Base-by-base conservation (phyloP, 2,113 vertebrate genomes). In the Pelecanus crispus region DNA sequence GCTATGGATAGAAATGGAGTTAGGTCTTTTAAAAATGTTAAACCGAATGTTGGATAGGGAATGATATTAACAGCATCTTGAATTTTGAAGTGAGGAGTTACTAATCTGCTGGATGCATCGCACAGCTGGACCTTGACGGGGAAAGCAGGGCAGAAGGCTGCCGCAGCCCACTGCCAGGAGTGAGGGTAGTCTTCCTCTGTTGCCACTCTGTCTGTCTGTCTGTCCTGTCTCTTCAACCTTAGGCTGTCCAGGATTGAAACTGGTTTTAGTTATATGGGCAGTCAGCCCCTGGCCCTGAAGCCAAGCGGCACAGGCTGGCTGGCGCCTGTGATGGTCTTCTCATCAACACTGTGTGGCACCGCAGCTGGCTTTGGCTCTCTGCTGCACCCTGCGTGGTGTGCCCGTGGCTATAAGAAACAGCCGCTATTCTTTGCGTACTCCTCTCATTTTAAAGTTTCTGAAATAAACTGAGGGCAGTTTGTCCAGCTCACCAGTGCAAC, bases 61-160 rank as follows among this genome's bases (percentile, higher is more conserved):
- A 7, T 18, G 47, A 29, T 32, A 40, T 14, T 74, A 56, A n/a
- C 6, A 29, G 13, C 38, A 25, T 4, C 32, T 55, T 42, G 52
- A 88, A 50, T 55, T 50, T 16, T 55, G 52, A 86, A 63, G n/a
- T 0, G 6, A 62, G 42, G 32, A 40, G 17, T 74, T 40, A 11
- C 17, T 19, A 2, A 40, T 16, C 32, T 62, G 61, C 65, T 74
- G 73, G 55, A 17, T 49, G 17, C 20, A 34, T 16, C 36, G 6
- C 31, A 11, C 2, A 6, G 26, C 3, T 3, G 13, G 47, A 36
- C 20, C 10, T 26, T 20, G 7, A 31, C 0, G 0, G 15, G 28
- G 22, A 47, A 47, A 70, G 25, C 25, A 11, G 73, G 28, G 22
- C 36, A 63, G 91, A 9, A 67, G 61, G 59, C 59, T 74, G 26